A percentile compares a stretch with the other conserved stretches of the same genome.
These are phyloP conservation scores for Chloroceryle amazona DNA, from an alignment of 2,797 vertebrate genomes.

Conservation along the genomic window DNA sequence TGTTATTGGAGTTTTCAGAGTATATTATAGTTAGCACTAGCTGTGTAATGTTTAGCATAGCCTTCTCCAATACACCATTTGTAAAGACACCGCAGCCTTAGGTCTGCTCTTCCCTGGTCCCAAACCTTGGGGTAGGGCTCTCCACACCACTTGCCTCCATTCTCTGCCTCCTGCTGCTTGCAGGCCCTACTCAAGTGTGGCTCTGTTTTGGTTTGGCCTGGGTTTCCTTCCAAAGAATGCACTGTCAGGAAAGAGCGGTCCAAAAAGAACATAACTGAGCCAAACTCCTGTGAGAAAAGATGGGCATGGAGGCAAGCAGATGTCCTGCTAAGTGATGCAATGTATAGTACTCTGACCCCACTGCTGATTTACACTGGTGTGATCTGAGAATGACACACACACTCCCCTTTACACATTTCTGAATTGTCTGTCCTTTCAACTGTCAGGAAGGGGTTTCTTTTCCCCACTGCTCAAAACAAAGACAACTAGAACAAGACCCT, in stretches of 20 bases:
- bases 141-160: not conserved
- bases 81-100: not conserved
- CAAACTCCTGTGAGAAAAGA: not conserved
- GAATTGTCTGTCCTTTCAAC: not conserved
- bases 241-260: not conserved
- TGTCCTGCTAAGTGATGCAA: not conserved
- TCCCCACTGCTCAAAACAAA: conserved; percentile 3
- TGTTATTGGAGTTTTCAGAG: not conserved
- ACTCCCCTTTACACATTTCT: not conserved
- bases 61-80: not conserved
- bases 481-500: not conserved
- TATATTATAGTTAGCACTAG: not conserved
- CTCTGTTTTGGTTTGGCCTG: not conserved
- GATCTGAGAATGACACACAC: not conserved
- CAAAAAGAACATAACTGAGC: not conserved
- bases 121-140: not conserved
- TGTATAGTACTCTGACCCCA: not conserved
- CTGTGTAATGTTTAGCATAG: not conserved
- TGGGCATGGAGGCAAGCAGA: not conserved
- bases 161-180: not conserved
- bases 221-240: not conserved
- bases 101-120: not conserved
- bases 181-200: not conserved
- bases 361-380: not conserved
- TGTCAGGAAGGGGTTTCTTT: conserved; percentile 6